Conservation (phyloP, 2,113 vertebrate species). For the Papio anubis region DNA sequence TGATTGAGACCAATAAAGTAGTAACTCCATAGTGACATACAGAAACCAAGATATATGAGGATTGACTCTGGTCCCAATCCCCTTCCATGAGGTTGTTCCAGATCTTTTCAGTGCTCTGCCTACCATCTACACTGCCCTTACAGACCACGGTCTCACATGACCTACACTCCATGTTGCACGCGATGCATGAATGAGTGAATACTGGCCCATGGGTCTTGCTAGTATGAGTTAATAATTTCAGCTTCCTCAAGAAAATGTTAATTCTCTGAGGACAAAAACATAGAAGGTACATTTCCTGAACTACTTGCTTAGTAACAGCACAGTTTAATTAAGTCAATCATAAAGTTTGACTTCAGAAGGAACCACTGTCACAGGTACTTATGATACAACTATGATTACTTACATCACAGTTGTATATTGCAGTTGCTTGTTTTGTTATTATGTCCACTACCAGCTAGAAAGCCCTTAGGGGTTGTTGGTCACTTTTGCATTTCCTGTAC, state of each 20-base stretch:
- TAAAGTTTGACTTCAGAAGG: neutral
- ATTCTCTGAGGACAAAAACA: neutral
- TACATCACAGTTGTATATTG: neutral
- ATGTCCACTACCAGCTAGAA: neutral
- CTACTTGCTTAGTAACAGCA: neutral
- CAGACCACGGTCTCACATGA: neutral
- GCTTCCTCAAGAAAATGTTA: neutral
- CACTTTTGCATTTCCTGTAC: neutral
- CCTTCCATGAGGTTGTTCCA: neutral
- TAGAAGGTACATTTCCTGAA: neutral
- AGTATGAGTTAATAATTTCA: neutral
- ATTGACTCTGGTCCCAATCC: neutral
- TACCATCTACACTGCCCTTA: neutral
- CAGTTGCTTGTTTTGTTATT: neutral
- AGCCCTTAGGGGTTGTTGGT: neutral
- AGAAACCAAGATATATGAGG: neutral
- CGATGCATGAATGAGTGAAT: too few species aligned
- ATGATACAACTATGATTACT: accelerated
- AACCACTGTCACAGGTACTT: neutral
- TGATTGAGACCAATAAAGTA: neutral
- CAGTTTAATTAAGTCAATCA: neutral
- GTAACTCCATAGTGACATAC: neutral
- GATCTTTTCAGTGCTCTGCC: neutral
- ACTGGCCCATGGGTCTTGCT: neutral
- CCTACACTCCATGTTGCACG: neutral